Percentiles rank a stretch among this genome's conserved stretches.
Conservation (phyloP, 2,797 vertebrate genomes). For the Sparidentex hasta region DNA sequence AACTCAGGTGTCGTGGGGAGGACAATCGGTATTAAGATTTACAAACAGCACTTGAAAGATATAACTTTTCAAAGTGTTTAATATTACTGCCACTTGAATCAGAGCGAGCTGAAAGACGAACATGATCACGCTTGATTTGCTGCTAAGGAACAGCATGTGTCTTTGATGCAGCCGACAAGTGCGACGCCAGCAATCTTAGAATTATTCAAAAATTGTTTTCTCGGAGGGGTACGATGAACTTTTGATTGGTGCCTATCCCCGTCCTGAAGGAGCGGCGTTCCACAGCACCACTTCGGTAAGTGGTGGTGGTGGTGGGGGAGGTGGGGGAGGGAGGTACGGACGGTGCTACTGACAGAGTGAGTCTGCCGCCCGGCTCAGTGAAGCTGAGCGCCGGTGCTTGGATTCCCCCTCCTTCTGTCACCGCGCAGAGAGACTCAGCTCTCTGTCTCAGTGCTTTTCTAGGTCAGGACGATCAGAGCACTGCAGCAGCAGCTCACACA, state of each 20-base stretch:
- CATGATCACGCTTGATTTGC: conserved; percentile 51
- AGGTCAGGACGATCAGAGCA: conserved; percentile 78
- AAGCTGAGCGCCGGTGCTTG: conserved; percentile 60
- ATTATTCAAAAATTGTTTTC: conserved; percentile 65
- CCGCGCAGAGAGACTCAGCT: conserved; percentile 60
- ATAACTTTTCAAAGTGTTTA: conserved; percentile 24
- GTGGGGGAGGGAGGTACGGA: background rate
- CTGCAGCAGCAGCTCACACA: conserved; percentile 50
- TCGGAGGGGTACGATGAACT: conserved; percentile 51
- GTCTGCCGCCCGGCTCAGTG: conserved; percentile 63
- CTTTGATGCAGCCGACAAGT: conserved; percentile 61
- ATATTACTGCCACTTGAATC: conserved; percentile 33
- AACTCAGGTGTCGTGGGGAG: background rate
- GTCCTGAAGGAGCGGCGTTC: conserved; percentile 47
- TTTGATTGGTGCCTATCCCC: conserved; percentile 69
- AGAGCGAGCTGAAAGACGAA: conserved; percentile 31
- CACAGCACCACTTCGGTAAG: conserved; percentile 44
- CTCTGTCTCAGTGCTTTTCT: conserved; percentile 79
- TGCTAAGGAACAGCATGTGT: conserved; percentile 24
- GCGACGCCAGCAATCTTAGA: conserved; percentile 32
- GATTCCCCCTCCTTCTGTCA: conserved; percentile 74
- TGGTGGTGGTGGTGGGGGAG: background rate
- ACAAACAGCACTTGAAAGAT: conserved; percentile 28
- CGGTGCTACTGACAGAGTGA: conserved; percentile 57
- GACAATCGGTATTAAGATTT: conserved; percentile 40